Conservation (phyloP, 2,888 invertebrate species). For the Rosalia funebris region DNA sequence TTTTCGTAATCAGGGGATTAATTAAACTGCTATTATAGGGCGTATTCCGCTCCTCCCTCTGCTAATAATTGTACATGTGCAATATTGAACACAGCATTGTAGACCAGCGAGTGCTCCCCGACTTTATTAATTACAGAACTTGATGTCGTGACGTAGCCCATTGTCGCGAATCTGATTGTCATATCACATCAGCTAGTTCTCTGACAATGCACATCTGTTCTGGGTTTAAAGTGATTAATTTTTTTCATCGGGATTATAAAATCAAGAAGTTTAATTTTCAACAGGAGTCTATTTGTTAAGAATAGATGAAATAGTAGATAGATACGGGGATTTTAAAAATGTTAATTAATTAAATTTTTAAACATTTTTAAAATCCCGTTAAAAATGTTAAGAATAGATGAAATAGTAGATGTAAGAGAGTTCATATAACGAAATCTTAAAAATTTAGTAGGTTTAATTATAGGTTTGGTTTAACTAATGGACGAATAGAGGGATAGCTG, state of each 20-base stretch:
- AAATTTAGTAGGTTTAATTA: too few species aligned
- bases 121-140: constrained; percentile 63
- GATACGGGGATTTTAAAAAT: too few species aligned
- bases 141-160: constrained; percentile 62
- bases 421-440: too few species aligned
- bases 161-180: constrained; percentile 62
- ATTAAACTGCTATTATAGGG: constrained; percentile 27
- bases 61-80: constrained; percentile 38
- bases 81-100: constrained; percentile 35
- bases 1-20: constrained; percentile 2
- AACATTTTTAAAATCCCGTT: too few species aligned
- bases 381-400: too few species aligned
- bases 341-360: too few species aligned
- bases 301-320: too few species aligned
- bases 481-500: too few species aligned
- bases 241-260: constrained; percentile 16
- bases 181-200: constrained; percentile 57
- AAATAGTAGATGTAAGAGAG: too few species aligned
- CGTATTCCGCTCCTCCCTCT: constrained; percentile 26
- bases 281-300: not conserved
- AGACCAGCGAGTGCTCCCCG: constrained; percentile 46
- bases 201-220: constrained; percentile 57
- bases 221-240: constrained; percentile 41
- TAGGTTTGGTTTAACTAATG: too few species aligned
- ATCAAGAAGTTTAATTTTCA: not conserved